A percentile compares a stretch with the other conserved stretches of the same genome.
phyloP scores from a whole-genome alignment of 2,113 vertebrate genomes.

The Aix galericulata region DNA sequence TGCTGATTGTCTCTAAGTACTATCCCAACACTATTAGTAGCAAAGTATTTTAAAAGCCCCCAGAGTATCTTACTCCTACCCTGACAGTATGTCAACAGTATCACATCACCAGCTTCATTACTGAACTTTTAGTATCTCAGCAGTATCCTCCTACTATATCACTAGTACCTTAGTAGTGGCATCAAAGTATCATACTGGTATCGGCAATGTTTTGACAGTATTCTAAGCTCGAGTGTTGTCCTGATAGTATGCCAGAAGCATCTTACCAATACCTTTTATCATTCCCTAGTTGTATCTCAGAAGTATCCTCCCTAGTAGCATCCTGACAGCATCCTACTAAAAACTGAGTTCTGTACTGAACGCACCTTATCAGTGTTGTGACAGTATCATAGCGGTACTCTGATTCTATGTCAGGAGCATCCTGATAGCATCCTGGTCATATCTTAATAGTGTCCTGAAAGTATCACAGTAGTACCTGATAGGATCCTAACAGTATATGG shows the following conservation, averaged over 20 bases:
- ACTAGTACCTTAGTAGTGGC: not conserved
- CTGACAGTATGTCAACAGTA: not conserved
- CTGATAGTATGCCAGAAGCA: not conserved
- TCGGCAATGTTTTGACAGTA: not conserved
- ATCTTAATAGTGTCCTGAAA: not conserved
- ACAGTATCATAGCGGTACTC: accelerated
- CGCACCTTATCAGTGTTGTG: not conserved
- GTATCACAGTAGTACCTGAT: not conserved
- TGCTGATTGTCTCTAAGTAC: not conserved
- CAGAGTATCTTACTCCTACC: not conserved
- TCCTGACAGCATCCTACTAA: not conserved
- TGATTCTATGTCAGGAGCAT: not conserved
- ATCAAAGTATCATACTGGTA: not conserved
- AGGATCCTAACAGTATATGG: not conserved
- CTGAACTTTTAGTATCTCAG: not conserved
- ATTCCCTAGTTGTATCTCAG: not conserved
- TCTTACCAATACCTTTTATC: not conserved
- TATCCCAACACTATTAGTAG: not conserved
- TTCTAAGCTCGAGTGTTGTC: not conserved
- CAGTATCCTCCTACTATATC: not conserved
- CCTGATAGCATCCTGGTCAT: too few species aligned
- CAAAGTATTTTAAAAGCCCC: not conserved
- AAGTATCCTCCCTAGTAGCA: not conserved
- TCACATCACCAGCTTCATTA: accelerated
- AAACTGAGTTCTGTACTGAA: not conserved